Evolutionary conservation across 2,113 vertebrate species (phyloP), one percentile per base, ranked within the genome.

Genomic region (Ptilorrhoa leucosticta): DNA sequence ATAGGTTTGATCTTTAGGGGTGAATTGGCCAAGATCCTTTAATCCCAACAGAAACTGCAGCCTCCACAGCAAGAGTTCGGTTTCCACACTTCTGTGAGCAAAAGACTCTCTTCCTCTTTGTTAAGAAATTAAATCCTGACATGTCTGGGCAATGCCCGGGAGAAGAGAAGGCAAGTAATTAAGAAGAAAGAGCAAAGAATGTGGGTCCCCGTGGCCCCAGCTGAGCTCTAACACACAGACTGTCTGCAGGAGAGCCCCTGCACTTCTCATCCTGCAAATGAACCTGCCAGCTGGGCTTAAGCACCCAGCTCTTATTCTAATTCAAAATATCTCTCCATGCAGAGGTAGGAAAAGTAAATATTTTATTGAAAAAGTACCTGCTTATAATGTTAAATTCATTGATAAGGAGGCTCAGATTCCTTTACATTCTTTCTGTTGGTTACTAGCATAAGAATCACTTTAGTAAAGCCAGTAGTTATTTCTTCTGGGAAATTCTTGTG

Each of bases 301-400:
- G 71, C 58, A 80, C 47, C 75, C 35, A 47, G 57, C 9, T 42
- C 54, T 83, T 60, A 53, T 75, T 76, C 68, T 61, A 68, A 92
- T 94, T 88, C 83, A 30, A 76, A 91, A 82, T 76, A 18, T 33
- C 40, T 76, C 76, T 66, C 30, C 15, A 53, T 51, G 37, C 68
- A 79, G 72, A 88, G 37, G 68, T n/a, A 24, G 47, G 15, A 89
- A 87, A 83, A 84, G 60, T 61, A 91, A 93, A 95, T 94, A 83
- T 93, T 93, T 83, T 64, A 83, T 66, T 68, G 56, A 60, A 93
- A 92, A 90, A 57, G 71, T 30, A 37, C 53, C 30, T 78, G 61
- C 64, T 82, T 90, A 33, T 91, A 65, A 94, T 86, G 90, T 81
- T 94, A 95, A 95, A 92, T 88, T 93, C 35, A 90, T 93, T 2